Base-by-base conservation (phyloP, 2,888 invertebrate species). In the Eilema griseolum region DNA sequence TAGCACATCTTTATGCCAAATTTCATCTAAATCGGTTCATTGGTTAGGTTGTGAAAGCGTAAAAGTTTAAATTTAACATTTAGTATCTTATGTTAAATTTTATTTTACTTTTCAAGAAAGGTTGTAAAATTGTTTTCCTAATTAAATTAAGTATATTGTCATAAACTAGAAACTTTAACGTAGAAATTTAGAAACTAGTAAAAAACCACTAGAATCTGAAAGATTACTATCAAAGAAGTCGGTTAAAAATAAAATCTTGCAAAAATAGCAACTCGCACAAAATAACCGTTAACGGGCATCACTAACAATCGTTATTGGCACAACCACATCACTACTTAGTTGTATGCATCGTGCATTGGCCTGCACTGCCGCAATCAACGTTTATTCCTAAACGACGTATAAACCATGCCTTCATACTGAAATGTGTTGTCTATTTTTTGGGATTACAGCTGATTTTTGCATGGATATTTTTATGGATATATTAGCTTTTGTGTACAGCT, bases 261-360 rank as follows among this genome's bases (percentile, higher is more conserved):
- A 11, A 0, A 59, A 67, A 62, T 61, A 81, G 62, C 71, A n/a
- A 52, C 62, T 69, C 26, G 10, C 26, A 56, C 3, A 68, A 72
- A 77, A 75, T 66, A 83, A 68, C 82, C 3, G 65, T 67, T 67
- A 76, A 63, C 69, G 61, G 60, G 67, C 74, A 79, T 70, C 78
- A 73, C 82, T 75, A 73, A 67, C 68, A 78, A 78, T 80, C 78
- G 80, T 75, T 83, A 81, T 83, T 82, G 72, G 73, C 78, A 75
- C 78, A 77, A 75, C 81, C 89, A 84, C 94, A 92, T 86, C 95
- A 90, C 95, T 94, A 93, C 88, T 93, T 93, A 94, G 93, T 95
- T 94, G 94, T 94, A 95, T 95, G 95, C 95, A 93, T 91, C 95
- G 95, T 93, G 94, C 95, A 95, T 92, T 95, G 95, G 95, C 95